phyloP scores from a whole-genome alignment of 2,797 vertebrate genomes.

The Notolabrus celidotus region DNA sequence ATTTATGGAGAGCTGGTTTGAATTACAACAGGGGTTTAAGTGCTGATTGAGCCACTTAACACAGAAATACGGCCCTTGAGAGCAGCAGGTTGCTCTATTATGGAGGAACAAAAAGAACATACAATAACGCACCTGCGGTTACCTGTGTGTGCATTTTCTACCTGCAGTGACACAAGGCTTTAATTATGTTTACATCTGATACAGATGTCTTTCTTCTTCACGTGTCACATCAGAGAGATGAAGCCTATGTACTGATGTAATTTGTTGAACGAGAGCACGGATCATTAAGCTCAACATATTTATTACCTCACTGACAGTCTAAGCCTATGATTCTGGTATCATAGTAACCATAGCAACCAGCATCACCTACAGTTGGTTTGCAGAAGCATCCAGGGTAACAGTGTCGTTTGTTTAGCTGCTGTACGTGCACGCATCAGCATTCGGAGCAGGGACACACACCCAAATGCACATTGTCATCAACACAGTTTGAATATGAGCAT shows the following conservation, averaged over 20 bases:
- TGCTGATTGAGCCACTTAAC: conserved; percentile 74
- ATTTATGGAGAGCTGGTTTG: conserved; percentile 77
- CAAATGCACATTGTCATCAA: background rate
- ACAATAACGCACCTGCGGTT: conserved; percentile 42
- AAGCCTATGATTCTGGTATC: conserved; percentile 47
- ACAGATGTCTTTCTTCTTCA: background rate
- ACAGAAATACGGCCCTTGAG: conserved; percentile 57
- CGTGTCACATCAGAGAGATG: background rate
- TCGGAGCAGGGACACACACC: background rate
- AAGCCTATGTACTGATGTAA: conserved; percentile 9
- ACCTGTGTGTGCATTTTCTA: background rate
- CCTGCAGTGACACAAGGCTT: conserved; percentile 12
- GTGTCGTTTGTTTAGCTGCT: conserved; percentile 23
- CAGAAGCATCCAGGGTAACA: conserved; percentile 48
- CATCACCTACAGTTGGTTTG: conserved; percentile 67
- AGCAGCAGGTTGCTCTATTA: conserved; percentile 54
- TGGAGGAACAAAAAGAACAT: conserved; percentile 56
- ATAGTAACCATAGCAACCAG: conserved; percentile 79
- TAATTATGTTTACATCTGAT: conserved; percentile 6
- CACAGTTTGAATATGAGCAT: background rate
- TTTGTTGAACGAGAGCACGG: conserved; percentile 14
- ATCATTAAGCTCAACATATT: conserved; percentile 59
- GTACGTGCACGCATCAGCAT: background rate
- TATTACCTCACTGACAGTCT: conserved; percentile 42
- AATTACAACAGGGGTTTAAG: conserved; percentile 69